These are phyloP conservation scores for Hystrix cristata DNA, from an alignment of 2,113 vertebrate species.

Conservation along the genomic window DNA sequence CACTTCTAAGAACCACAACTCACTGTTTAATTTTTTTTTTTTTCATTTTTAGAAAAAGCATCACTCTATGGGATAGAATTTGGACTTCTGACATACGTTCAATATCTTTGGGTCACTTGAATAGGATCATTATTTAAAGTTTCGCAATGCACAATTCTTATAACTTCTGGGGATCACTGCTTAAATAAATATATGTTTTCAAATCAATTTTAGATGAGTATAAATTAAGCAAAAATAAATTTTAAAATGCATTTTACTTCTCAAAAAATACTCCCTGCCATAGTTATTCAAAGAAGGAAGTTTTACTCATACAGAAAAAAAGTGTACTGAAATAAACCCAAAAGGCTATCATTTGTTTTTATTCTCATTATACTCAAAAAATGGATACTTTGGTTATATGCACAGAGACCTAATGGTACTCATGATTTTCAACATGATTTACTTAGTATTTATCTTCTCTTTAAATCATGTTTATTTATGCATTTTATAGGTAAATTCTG, in stretches of 20 bases:
- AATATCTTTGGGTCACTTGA: background rate
- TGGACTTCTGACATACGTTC: background rate
- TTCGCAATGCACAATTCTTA: background rate
- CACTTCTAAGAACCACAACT: background rate
- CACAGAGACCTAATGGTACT: background rate
- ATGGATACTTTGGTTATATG: background rate
- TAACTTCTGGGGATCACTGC: background rate
- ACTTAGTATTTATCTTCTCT: background rate
- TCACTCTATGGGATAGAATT: background rate
- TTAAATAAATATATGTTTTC: constrained; percentile 47
- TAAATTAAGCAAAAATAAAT: constrained; percentile 30
- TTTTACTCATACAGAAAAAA: background rate
- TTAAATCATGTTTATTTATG: background rate
- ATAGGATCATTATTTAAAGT: constrained; percentile 45
- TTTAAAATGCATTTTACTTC: background rate
- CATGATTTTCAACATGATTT: background rate
- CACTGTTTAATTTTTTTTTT: background rate
- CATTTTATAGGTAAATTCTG: background rate
- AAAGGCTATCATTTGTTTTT: background rate
- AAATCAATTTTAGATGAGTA: constrained; percentile 12
- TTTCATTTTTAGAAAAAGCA: background rate
- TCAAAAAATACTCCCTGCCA: constrained; percentile 11
- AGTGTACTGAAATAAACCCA: background rate
- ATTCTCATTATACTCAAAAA: constrained; percentile 8
- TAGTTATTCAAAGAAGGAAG: constrained; percentile 5